Evolutionary conservation across 2,113 vertebrate species (phyloP).

Genomic region (Struthidea cinerea): DNA sequence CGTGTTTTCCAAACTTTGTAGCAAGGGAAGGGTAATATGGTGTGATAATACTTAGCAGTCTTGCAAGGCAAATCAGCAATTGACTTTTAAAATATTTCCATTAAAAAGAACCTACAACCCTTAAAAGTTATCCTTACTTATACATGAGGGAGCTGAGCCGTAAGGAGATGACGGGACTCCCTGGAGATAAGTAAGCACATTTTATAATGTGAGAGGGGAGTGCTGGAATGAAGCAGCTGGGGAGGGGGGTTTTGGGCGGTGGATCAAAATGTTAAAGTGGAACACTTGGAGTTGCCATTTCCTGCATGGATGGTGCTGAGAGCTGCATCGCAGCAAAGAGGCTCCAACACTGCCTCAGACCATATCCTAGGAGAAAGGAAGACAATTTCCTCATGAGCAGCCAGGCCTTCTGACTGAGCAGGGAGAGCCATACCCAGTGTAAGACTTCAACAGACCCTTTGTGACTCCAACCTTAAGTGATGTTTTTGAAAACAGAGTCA

Average conservation of each 20-base stretch:
- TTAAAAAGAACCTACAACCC: not conserved
- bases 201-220: not conserved
- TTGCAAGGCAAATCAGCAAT: not conserved
- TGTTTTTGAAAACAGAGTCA: not conserved
- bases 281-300: not conserved
- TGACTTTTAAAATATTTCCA: not conserved
- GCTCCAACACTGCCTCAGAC: not conserved
- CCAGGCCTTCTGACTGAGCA: not conserved
- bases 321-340: not conserved
- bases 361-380: not conserved
- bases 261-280: not conserved
- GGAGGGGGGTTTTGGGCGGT: too few species aligned
- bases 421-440: not conserved
- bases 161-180: not conserved
- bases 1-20: not conserved
- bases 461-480: not conserved
- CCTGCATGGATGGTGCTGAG: rapidly evolving
- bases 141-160: not conserved
- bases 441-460: not conserved
- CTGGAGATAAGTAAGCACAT: not conserved
- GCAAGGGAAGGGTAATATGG: not conserved
- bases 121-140: not conserved
- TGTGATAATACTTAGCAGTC: not conserved
- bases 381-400: not conserved
- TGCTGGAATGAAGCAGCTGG: not conserved